phyloP scores from a whole-genome alignment of 2,888 invertebrate species.

The Microplitis deprimator region DNA sequence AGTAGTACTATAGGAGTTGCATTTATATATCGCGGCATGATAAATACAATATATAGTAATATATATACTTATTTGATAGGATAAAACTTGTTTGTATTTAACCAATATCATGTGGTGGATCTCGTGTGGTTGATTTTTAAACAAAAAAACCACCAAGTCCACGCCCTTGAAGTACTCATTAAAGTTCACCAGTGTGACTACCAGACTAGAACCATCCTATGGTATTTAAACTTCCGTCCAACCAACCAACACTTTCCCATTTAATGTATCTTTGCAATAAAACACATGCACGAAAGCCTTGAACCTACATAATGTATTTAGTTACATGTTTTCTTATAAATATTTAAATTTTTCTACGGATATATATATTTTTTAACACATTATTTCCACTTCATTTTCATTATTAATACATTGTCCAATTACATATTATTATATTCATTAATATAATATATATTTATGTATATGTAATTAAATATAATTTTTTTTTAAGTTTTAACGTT shows the following conservation, averaged over 20 bases:
- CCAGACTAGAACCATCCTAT: conserved; percentile 47
- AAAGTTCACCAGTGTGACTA: conserved; percentile 30
- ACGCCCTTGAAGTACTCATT: conserved; percentile 42
- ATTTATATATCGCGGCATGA: no score
- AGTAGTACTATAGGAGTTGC: no score
- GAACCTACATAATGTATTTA: conserved; percentile 36
- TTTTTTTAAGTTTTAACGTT: no score
- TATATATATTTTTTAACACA: neutral
- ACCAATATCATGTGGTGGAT: neutral
- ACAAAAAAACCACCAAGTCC: conserved; percentile 27
- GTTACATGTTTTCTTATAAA: neutral
- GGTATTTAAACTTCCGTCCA: conserved; percentile 48
- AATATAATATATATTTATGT: no score
- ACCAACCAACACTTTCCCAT: conserved; percentile 24
- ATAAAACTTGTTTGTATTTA: neutral
- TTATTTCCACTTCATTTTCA: neutral
- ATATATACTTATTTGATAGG: neutral
- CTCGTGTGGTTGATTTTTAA: neutral
- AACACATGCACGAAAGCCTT: conserved; percentile 36
- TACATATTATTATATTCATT: neutral
- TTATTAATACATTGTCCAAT: neutral
- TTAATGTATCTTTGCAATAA: conserved; percentile 7
- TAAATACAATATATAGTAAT: no score
- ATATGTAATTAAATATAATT: no score
- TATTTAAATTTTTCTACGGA: neutral